Evolutionary conservation across 2,113 vertebrate species (phyloP), one percentile per base, ranked within the genome.

Genomic region (Salvator merianae): DNA sequence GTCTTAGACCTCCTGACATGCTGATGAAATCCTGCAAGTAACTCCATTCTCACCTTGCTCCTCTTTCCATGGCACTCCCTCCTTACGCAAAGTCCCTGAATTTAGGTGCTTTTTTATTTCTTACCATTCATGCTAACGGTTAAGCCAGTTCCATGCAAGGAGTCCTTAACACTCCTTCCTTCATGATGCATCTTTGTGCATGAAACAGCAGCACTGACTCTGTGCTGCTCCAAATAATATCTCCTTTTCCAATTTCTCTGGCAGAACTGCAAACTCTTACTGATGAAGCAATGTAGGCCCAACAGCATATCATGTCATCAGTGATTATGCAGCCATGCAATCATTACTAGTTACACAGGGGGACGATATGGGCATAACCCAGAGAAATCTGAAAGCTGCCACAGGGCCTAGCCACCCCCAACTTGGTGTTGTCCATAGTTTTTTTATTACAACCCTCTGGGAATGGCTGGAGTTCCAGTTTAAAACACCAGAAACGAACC

Each of bases 21-120:
- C 55, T 26, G 7, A 84, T 22, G 38, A 79, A 79, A 65, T 47
- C 20, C 32, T 62, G 50, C n/a, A 47, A 43, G 34, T 32, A 28
- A 59, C 18, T 82, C 73, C 79, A 85, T 5, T 6, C 6, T 18
- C 5, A 16, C 43, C 40, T 2, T 10, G 30, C 30, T 50, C 65
- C 22, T 30, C 62, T 69, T 34, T 34, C 9, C 5, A 6, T 34
- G 65, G 68, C 70, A 32, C 32, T 3, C 50, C 78, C 62, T 71
- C 78, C 14, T 84, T 77, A 82, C 24, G 2, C 47, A 36, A 36
- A 78, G 30, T 36, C 74, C 79, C 87, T 32, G 85, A 62, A 40
- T 73, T n/a, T 77, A 1, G 40, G 8, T 66, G 26, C 14, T 4
- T 26, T 32, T 34, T 20, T 43, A 7, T n/a, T 20, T 1, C 2